Base-by-base conservation (phyloP, 2,888 invertebrate genomes). In the Sipha maydis region DNA sequence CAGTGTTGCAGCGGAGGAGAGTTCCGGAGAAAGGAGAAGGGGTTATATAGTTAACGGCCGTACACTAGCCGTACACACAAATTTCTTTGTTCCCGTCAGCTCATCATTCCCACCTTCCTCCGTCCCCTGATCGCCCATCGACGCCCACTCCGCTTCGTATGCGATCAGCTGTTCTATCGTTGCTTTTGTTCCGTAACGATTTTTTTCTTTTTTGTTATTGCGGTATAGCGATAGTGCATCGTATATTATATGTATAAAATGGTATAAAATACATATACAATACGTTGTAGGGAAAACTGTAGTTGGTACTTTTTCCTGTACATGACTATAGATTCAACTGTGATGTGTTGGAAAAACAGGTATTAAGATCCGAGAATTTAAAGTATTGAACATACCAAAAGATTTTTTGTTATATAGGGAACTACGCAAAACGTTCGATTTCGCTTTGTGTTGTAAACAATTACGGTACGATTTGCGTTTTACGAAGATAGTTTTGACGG, bases 121-220 rank as follows among this genome's bases (percentile, higher is more conserved):
- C 71, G 31, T 21, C 77, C 14, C 14, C 1, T 48, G 11, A 48
- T 41, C 83, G 17, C 56, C 48, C 28, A 31, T 75, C 80, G 73
- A 41, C 80, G 41, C 80, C 73, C 28, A 31, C 61, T 34, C 31
- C 31, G 34, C 31, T 19, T 17, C 31, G 25, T 17, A 4, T 17
- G 73, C 80, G 48, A n/a, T 88, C 88, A 88, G 88, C 88, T 88
- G 88, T 88, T 88, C 67, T 48, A 48, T 79, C 41, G 28, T 48
- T 41, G 88, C 88, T 88, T 88, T 88, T 88, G 88, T 88, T 88
- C 88, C 34, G 75, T 88, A 88, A 88, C 88, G 88, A 88, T 88
- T 88, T 88, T 82, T 41, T 67, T 21, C 31, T 34, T 61, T 28
- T 48, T 3, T 67, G 1, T 17, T 77, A 48, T 48, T 14, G 11